Base-by-base conservation (phyloP, 1,140 invertebrate species). In the Cyphomyrmex costatus region DNA sequence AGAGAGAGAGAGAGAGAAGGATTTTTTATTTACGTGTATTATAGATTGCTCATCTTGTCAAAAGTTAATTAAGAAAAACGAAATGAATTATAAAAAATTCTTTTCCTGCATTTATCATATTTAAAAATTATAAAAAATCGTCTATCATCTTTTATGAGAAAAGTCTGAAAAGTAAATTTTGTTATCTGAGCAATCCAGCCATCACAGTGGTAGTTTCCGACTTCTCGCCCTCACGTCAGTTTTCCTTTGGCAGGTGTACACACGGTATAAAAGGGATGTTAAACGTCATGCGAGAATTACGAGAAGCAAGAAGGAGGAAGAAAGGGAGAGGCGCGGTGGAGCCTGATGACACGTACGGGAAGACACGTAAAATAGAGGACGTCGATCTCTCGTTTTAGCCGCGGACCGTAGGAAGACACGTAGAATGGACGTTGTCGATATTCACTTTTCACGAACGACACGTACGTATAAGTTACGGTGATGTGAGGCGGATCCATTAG, bases 401-500 rank as follows among this genome's bases (percentile, higher is more conserved):
- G 76, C 87, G 77, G 58, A 76, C 88, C 71, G 85, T 71, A 71
- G 88, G 88, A 89, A 89, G 88, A 89, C 88, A 89, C 88, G 88
- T 88, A 86, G 88, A 89, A 89, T 89, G 88, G 88, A 89, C 88
- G 88, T 89, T 89, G 88, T 89, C 88, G 88, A 89, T 89, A 89
- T 89, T 88, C 79, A 83, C 84, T 89, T 89, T 89, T 89, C 88
- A 89, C 88, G 85, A 89, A 89, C 88, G 88, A 89, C 88, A 89
- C 88, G 88, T 86, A 89, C 88, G 88, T 89, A 89, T 89, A 89
- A 89, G 88, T 89, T 89, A 89, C 88, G 88, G 88, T 89, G 88
- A 89, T 89, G 88, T 89, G 88, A 89, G 88, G 85, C 85, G 74
- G 88, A 87, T 89, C 88, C 88, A 89, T 89, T 89, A 89, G 88